Evolutionary conservation across 2,888 invertebrate species (phyloP).

Genomic region (Andrena dorsata): DNA sequence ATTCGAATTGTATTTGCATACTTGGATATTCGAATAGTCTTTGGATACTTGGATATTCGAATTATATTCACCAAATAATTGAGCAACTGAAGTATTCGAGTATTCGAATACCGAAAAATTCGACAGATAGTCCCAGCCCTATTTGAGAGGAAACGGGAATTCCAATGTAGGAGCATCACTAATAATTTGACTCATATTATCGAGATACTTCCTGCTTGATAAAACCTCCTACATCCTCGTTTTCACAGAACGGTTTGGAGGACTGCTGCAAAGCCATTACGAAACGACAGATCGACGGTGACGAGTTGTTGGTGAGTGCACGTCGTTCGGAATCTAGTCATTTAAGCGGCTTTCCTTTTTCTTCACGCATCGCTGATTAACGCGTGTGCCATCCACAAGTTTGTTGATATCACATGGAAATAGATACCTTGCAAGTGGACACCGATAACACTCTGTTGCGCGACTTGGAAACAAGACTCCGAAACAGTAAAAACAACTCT

Average conservation of each 20-base stretch:
- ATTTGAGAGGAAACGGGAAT: too few species aligned
- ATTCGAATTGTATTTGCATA: too few species aligned
- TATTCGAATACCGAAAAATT: too few species aligned
- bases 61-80: too few species aligned
- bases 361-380: conserved; percentile 25
- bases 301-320: conserved; percentile 80
- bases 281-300: conserved; percentile 82
- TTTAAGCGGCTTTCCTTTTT: neutral
- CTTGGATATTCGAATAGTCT: too few species aligned
- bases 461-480: neutral
- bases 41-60: too few species aligned
- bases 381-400: neutral
- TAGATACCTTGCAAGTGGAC: neutral
- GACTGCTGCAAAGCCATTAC: conserved; percentile 79
- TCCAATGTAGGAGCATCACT: too few species aligned
- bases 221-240: conserved; percentile 10
- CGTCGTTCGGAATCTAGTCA: neutral
- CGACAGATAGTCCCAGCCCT: too few species aligned
- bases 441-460: conserved; percentile 5
- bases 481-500: neutral
- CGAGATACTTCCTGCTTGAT: conserved; percentile 19
- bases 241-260: conserved; percentile 80
- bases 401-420: neutral
- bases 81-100: too few species aligned
- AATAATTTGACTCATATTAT: neutral